phyloP scores from a whole-genome alignment of 2,797 vertebrate species.

The Sciaenops ocellatus region DNA sequence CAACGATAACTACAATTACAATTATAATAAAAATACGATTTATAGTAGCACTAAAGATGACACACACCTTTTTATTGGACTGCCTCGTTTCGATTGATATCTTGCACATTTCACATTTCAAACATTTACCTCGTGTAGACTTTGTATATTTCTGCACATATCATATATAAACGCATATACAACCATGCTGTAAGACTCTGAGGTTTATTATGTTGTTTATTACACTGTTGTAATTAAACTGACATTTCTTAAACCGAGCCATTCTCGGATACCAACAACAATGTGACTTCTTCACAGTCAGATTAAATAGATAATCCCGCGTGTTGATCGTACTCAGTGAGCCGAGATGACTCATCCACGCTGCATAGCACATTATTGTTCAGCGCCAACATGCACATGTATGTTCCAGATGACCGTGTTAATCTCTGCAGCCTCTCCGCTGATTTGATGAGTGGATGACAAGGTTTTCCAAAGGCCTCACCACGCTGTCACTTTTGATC shows the following conservation, averaged over 20 bases:
- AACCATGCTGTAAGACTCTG: neutral
- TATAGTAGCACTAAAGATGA: too few relatives aligned
- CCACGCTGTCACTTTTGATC: conserved; percentile 59
- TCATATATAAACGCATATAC: neutral
- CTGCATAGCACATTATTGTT: conserved; percentile 36
- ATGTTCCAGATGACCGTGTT: conserved; percentile 48
- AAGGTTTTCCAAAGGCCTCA: conserved; percentile 51
- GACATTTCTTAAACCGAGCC: conserved; percentile 1
- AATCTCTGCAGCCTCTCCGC: conserved; percentile 51
- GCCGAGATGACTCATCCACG: conserved; percentile 40
- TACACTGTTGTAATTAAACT: conserved; percentile 2
- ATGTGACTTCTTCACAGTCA: conserved; percentile 25
- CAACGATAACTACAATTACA: too few relatives aligned
- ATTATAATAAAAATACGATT: too few relatives aligned
- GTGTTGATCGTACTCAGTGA: conserved; percentile 45
- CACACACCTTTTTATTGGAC: too few relatives aligned
- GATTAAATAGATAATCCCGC: conserved; percentile 60
- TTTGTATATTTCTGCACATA: too few relatives aligned
- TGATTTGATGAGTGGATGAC: conserved; percentile 62
- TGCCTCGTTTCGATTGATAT: too few relatives aligned
- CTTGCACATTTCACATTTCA: too few relatives aligned
- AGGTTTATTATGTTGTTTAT: neutral
- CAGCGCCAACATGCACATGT: conserved; percentile 41
- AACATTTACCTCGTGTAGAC: too few relatives aligned
- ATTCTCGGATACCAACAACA: conserved; percentile 23